Conservation (phyloP, 2,113 vertebrate genomes). For the Oncorhynchus masou region DNA sequence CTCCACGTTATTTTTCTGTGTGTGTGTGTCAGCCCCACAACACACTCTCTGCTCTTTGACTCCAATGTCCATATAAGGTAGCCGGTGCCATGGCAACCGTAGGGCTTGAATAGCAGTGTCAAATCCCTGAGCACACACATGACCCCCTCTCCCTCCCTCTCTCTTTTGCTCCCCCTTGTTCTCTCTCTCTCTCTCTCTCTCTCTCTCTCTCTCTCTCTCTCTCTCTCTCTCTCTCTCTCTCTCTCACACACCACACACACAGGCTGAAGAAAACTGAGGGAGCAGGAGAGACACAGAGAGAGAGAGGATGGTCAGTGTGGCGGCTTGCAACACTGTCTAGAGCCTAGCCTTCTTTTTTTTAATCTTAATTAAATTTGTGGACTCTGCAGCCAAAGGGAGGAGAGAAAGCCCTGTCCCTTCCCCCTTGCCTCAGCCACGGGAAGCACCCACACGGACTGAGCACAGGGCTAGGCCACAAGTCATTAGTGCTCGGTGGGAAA, state of each 20-base stretch:
- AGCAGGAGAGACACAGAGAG: conserved; percentile 22
- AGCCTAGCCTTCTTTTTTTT: conserved; percentile 33
- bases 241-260: conserved; percentile 46
- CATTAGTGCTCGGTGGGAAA: conserved; percentile 65
- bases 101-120: conserved; percentile 81
- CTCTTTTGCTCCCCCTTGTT: conserved; percentile 29
- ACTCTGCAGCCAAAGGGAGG: conserved; percentile 38
- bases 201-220: conserved; percentile 7
- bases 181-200: conserved; percentile 31
- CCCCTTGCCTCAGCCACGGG: conserved; percentile 43
- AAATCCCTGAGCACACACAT: conserved; percentile 71
- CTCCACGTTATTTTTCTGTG: conserved; percentile 22
- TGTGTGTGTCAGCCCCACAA: conserved; percentile 50
- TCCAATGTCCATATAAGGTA: conserved; percentile 78
- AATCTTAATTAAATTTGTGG: conserved; percentile 58
- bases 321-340: conserved; percentile 37
- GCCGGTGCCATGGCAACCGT: conserved; percentile 74
- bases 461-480: conserved; percentile 61
- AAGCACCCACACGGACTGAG: conserved; percentile 33
- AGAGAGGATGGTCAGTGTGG: conserved; percentile 11
- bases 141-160: conserved; percentile 55
- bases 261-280: conserved; percentile 44
- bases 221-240: conserved; percentile 7
- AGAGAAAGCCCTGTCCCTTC: conserved; percentile 32
- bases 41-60: conserved; percentile 79